These are phyloP conservation scores for Eutolmus rufibarbis DNA, from an alignment of 2,888 invertebrate genomes.

Conservation along the genomic window DNA sequence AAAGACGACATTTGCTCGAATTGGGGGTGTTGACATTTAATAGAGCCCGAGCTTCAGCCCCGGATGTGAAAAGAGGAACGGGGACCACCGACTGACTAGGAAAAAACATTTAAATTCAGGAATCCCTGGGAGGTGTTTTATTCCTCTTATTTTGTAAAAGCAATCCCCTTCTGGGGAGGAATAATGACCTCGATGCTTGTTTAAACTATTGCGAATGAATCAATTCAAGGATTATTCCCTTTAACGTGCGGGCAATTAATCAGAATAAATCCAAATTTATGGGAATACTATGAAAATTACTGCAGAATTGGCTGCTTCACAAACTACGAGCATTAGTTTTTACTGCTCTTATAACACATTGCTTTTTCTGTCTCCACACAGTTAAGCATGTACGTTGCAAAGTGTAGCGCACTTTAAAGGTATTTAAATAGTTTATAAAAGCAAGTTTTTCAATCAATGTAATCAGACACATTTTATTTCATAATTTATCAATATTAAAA, in stretches of 20 bases:
- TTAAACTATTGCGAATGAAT: background rate
- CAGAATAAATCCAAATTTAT: background rate
- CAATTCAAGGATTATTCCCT: background rate
- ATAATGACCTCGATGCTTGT: background rate
- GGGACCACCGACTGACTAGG: background rate
- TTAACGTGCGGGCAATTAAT: background rate
- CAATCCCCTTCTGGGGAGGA: background rate
- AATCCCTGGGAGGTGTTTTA: background rate
- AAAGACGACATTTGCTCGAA: conserved; percentile 18
- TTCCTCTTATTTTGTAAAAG: background rate
- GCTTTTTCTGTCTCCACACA: background rate
- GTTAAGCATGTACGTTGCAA: too few species aligned
- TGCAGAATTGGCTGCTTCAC: background rate
- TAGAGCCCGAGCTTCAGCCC: background rate
- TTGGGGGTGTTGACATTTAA: conserved; percentile 35
- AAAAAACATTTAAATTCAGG: background rate
- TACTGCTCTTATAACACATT: background rate
- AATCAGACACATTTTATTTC: too few species aligned
- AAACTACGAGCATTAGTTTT: background rate
- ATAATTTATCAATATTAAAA: too few species aligned
- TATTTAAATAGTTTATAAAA: too few species aligned
- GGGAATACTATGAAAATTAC: background rate
- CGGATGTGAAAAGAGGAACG: background rate
- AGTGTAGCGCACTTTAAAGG: too few species aligned
- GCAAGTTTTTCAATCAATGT: too few species aligned